Conservation (phyloP, 2,797 vertebrate genomes). For the Neomorphus geoffroyi region DNA sequence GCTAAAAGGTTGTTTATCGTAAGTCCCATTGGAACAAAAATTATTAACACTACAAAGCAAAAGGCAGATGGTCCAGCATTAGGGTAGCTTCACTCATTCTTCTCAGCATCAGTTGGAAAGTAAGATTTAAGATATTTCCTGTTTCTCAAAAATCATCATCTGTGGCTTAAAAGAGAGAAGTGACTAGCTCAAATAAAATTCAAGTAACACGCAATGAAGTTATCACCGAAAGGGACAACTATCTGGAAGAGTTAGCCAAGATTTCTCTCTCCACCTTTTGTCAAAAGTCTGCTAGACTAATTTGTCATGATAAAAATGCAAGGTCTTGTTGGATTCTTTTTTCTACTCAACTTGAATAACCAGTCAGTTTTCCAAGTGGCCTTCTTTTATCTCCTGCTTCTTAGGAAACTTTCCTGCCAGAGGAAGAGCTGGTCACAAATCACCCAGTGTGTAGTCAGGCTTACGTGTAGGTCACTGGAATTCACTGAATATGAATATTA, state of each 20-base stretch:
- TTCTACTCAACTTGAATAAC: neutral
- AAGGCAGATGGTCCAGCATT: neutral
- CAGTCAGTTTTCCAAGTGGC: neutral
- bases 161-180: neutral
- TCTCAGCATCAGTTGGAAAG: neutral
- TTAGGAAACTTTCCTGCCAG: neutral
- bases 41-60: neutral
- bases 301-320: neutral
- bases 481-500: neutral
- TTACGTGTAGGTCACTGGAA: neutral
- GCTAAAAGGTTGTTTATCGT: accelerated
- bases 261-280: neutral
- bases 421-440: neutral
- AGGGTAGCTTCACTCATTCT: neutral
- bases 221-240: neutral
- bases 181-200: neutral
- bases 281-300: neutral
- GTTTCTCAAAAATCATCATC: neutral
- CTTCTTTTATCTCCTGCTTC: neutral
- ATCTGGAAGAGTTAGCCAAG: neutral
- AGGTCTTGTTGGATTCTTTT: neutral
- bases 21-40: neutral
- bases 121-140: neutral
- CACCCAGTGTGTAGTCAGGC: neutral
- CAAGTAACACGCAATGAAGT: accelerated